phyloP scores from a whole-genome alignment of 1,140 invertebrate species.

The Campodea augens region DNA sequence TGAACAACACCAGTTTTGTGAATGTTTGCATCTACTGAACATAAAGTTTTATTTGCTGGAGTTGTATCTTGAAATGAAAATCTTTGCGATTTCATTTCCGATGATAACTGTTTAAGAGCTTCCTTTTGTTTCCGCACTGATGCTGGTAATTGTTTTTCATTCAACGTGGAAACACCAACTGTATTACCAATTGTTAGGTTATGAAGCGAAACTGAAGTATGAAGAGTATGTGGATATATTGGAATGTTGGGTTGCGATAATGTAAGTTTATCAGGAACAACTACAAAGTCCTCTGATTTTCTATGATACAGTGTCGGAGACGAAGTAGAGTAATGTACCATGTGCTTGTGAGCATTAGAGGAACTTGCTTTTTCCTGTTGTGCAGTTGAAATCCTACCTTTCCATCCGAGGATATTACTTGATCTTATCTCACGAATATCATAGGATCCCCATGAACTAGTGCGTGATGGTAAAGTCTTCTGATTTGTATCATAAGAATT shows the following conservation, averaged over 20 bases:
- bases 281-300: slow-evolving; percentile 17
- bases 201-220: slow-evolving; percentile 22
- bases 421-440: slow-evolving; percentile 29
- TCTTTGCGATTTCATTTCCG: background rate
- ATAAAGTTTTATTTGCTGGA: slow-evolving; percentile 5
- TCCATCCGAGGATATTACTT: slow-evolving; percentile 18
- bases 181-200: slow-evolving; percentile 17
- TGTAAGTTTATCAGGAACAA: slow-evolving; percentile 17
- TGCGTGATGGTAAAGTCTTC: slow-evolving; percentile 35
- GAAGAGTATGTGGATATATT: slow-evolving; percentile 21
- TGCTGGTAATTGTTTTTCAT: background rate
- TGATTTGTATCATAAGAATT: slow-evolving; percentile 43
- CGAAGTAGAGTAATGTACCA: slow-evolving; percentile 29
- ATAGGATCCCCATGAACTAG: slow-evolving; percentile 54
- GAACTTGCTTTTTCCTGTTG: slow-evolving; percentile 51
- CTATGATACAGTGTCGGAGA: slow-evolving; percentile 17
- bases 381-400: slow-evolving; percentile 44
- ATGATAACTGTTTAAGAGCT: background rate
- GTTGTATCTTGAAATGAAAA: background rate
- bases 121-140: slow-evolving; percentile 3
- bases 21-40: slow-evolving; percentile 6
- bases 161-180: background rate
- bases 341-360: slow-evolving; percentile 23
- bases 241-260: slow-evolving; percentile 19
- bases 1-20: slow-evolving; percentile 41